Conservation (phyloP, 2,113 vertebrate genomes). For the Thinocorus orbignyianus region DNA sequence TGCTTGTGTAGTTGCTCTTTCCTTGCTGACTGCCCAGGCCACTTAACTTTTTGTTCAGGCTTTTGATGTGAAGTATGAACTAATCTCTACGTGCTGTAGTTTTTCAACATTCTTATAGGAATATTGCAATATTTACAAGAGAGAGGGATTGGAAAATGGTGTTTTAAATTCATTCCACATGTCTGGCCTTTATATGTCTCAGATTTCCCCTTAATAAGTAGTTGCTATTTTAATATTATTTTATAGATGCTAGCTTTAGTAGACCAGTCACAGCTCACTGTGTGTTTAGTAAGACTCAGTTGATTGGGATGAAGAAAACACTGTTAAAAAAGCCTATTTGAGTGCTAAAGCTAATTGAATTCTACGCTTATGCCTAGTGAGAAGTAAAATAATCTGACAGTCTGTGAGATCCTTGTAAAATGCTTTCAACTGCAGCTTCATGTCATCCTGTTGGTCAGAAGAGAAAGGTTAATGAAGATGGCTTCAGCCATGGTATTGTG, state of each 20-base stretch:
- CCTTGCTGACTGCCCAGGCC: neutral
- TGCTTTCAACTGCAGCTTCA: fast-evolving
- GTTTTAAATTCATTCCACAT: constrained; percentile 28
- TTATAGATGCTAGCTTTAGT: constrained; percentile 20
- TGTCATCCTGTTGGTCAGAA: neutral
- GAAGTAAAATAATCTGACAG: neutral
- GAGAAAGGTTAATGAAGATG: neutral
- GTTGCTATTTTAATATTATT: constrained; percentile 13
- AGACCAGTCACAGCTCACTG: neutral
- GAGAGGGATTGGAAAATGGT: neutral
- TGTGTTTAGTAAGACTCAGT: neutral
- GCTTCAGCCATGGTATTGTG: neutral
- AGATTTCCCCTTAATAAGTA: neutral
- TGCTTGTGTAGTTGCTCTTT: neutral
- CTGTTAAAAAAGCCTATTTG: neutral
- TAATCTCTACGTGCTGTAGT: constrained; percentile 1
- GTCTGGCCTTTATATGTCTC: neutral
- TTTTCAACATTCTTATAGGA: constrained; percentile 31
- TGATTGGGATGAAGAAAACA: neutral
- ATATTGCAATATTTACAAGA: constrained; percentile 28
- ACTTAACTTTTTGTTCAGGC: constrained; percentile 3
- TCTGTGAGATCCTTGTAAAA: neutral
- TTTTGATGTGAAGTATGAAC: constrained; percentile 50
- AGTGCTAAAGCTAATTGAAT: neutral
- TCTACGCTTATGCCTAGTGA: neutral